These are phyloP conservation scores for Platorchestia sp. DNA, from an alignment of 1,140 invertebrate species.

Conservation along the genomic window DNA sequence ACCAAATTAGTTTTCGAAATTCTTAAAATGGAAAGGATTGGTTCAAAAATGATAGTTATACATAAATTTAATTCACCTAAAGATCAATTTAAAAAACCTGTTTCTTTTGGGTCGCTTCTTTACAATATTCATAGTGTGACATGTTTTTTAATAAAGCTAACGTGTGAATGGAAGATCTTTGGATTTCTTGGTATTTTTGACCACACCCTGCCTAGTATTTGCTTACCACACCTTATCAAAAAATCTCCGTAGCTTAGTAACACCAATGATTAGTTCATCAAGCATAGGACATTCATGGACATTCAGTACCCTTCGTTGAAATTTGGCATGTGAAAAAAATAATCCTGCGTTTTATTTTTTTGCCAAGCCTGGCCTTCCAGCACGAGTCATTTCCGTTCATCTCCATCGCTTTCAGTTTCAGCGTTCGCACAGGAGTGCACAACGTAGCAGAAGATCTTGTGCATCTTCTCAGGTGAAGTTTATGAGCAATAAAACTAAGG, in stretches of 20 bases:
- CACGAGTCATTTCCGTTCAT: conserved; percentile 5
- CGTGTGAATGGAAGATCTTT: too few species aligned
- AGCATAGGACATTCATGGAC: neutral
- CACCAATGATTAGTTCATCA: neutral
- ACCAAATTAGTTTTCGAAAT: too few species aligned
- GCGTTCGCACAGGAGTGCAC: neutral
- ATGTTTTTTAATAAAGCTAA: too few species aligned
- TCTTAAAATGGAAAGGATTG: too few species aligned
- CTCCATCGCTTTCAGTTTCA: conserved; percentile 11
- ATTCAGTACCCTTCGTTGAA: neutral
- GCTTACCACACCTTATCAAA: neutral
- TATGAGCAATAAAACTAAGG: conserved; percentile 25
- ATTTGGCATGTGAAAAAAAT: neutral
- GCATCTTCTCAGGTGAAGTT: neutral
- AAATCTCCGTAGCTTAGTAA: neutral
- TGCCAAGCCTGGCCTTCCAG: neutral
- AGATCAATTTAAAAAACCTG: too few species aligned
- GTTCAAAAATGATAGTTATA: too few species aligned
- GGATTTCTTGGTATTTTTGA: too few species aligned
- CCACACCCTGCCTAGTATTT: too few species aligned
- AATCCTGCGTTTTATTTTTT: neutral
- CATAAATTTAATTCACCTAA: too few species aligned
- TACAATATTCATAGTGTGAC: too few species aligned
- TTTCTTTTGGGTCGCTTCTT: too few species aligned
- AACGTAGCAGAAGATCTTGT: neutral